Base-by-base conservation (phyloP, 2,888 invertebrate species). In the Liposcelis brunnea region DNA sequence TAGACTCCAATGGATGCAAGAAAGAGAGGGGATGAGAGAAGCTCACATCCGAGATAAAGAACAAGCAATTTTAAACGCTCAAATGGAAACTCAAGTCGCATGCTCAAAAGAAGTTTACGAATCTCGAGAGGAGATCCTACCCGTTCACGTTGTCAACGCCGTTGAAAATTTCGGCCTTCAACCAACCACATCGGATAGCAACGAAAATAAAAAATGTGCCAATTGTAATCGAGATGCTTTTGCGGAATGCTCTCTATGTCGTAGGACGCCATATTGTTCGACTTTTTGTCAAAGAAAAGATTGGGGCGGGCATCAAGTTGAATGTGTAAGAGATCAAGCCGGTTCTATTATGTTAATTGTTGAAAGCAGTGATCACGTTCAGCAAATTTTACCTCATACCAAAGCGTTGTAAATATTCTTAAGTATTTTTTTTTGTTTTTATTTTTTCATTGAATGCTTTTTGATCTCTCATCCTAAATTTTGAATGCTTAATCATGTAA, bases 241-340 rank as follows among this genome's bases (percentile, higher is more conserved):
- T 43, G 84, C 85, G 0, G 86, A 87, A 60, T 89, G 89, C 60
- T 87, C 87, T 0, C 65, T 86, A 34, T 89, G 89, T 57, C 73
- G 86, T 43, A 72, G 82, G 49, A 86, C 86, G 11, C 85, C 85
- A 8, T 89, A 89, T 62, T 89, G 89, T 61, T 86, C 87, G 6
- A 83, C 81, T 2, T 87, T 84, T 64, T 89, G 89, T 62, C 87
- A 89, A 64, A 75, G 85, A 52, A 87, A 86, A 62, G 87, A 89
- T 65, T 89, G 87, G 87, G 77, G 75, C 12, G 74, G 80, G 33
- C 87, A 82, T 63, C 86, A 86, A 62, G 80, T 84, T 49, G 85
- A 86, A 61, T 85, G 85, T 59, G 77, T 83, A 34, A 71, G 82
- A 35, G 48, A 50, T 18, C 48, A 50, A 12, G 48, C 51, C 7